Percentiles rank a stretch among this genome's conserved stretches.
Conservation (phyloP, 1,140 invertebrate genomes). For the Radopholus similis region DNA sequence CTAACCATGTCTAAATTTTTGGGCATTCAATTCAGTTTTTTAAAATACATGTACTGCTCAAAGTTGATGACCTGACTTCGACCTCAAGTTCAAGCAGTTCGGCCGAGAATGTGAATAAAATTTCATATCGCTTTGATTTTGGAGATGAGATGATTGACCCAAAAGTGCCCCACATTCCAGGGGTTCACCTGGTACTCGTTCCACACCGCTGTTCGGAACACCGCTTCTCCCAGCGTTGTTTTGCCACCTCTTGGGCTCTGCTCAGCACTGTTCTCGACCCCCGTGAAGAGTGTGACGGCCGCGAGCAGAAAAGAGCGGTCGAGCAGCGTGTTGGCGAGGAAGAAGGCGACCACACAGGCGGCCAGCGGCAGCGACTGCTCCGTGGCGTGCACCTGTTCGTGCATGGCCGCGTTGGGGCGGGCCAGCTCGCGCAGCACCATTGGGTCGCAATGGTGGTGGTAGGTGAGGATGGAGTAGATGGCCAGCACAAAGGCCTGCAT, state of each 20-base stretch:
- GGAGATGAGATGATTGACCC: too few relatives aligned
- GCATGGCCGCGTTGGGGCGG: slow-evolving; percentile 16
- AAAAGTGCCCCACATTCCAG: background rate
- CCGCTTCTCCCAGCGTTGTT: background rate
- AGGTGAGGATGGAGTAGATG: slow-evolving; percentile 36
- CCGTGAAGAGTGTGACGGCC: slow-evolving; percentile 1
- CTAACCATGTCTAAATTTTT: too few relatives aligned
- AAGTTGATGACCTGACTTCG: too few relatives aligned
- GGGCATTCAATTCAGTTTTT: background rate
- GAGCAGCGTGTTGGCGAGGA: slow-evolving; percentile 20
- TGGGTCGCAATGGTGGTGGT: slow-evolving; percentile 28
- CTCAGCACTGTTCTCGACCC: background rate
- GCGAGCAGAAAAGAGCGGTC: slow-evolving; percentile 20
- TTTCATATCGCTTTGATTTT: too few relatives aligned
- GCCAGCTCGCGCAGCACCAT: slow-evolving; percentile 8
- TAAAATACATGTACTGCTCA: background rate
- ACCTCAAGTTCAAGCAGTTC: too few relatives aligned
- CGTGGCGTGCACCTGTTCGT: slow-evolving; percentile 24
- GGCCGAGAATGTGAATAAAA: too few relatives aligned
- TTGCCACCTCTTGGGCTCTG: background rate
- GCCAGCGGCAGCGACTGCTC: slow-evolving; percentile 23
- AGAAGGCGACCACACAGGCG: slow-evolving; percentile 11
- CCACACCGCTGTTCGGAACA: slow-evolving; percentile 11
- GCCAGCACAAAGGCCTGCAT: slow-evolving; percentile 31
- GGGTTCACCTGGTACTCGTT: slow-evolving; percentile 17